A percentile compares a stretch with the other conserved stretches of the same genome.
These are phyloP conservation scores for Cerceris rybyensis DNA, from an alignment of 2,888 invertebrate genomes.

Conservation along the genomic window DNA sequence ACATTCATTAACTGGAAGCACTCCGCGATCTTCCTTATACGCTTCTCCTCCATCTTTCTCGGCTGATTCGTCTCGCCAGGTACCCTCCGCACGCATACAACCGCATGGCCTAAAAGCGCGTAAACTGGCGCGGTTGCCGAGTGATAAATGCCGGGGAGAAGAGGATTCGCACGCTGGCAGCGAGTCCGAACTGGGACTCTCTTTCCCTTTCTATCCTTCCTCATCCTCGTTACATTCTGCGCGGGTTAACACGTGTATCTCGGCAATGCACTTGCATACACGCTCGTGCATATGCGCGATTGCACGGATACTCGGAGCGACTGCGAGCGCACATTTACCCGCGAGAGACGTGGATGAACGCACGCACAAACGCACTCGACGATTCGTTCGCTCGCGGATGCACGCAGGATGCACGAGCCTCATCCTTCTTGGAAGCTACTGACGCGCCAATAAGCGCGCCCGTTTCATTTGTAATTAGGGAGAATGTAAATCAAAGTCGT, in stretches of 20 bases:
- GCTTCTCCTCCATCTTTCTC: constrained; percentile 31
- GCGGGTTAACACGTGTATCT: constrained; percentile 32
- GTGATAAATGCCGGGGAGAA: constrained; percentile 68
- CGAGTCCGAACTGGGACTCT: constrained; percentile 8
- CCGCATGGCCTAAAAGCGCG: constrained; percentile 64
- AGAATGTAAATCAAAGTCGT: constrained; percentile 79
- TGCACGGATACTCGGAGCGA: neutral
- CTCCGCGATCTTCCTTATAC: constrained; percentile 44
- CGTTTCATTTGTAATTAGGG: constrained; percentile 80
- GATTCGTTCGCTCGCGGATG: constrained; percentile 5
- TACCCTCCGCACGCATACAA: constrained; percentile 36
- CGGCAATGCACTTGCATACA: neutral
- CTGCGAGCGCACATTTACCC: too few species aligned
- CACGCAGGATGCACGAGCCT: constrained; percentile 47
- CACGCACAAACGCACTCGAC: constrained; percentile 17
- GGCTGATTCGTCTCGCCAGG: constrained; percentile 55
- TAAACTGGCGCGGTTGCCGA: constrained; percentile 69
- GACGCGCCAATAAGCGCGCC: constrained; percentile 77
- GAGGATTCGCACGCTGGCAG: constrained; percentile 60
- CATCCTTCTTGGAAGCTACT: constrained; percentile 75
- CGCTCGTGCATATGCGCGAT: neutral
- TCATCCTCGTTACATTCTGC: constrained; percentile 53
- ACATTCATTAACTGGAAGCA: constrained; percentile 59
- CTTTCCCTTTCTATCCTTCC: neutral
- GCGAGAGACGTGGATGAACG: constrained; percentile 10